phyloP scores from a whole-genome alignment of 2,113 vertebrate genomes.

The Camelus bactrianus region DNA sequence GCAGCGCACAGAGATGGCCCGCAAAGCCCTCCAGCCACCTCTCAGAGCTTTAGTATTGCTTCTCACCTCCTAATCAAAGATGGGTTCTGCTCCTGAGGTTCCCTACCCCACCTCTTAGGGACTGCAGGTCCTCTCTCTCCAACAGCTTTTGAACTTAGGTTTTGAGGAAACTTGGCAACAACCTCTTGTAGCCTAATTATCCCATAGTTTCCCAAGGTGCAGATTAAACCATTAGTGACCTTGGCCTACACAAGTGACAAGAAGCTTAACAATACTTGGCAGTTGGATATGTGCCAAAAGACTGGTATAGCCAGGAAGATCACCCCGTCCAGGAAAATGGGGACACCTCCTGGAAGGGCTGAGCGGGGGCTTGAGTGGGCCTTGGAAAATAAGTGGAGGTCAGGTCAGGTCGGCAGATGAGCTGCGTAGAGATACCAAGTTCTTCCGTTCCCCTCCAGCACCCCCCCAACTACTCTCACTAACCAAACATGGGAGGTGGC shows the following conservation, averaged over 20 bases:
- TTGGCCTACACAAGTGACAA: neutral
- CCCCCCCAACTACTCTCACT: neutral
- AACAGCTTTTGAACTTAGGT: neutral
- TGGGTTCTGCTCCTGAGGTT: neutral
- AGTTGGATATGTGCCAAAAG: neutral
- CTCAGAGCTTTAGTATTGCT: neutral
- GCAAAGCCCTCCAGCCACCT: no score
- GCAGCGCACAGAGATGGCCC: neutral
- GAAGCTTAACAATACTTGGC: neutral
- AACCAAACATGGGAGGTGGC: neutral
- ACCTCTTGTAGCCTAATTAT: neutral
- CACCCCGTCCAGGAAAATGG: neutral
- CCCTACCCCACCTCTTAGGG: neutral
- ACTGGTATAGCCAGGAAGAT: neutral
- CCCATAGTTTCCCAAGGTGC: neutral
- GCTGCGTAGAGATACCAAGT: neutral
- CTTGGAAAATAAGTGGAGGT: neutral
- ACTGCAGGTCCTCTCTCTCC: neutral
- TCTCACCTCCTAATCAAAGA: neutral
- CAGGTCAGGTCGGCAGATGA: neutral
- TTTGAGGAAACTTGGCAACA: neutral
- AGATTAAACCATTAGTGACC: neutral
- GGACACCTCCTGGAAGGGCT: neutral
- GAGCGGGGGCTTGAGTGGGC: neutral
- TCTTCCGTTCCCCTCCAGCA: accelerated